Base-by-base conservation (phyloP, 2,888 invertebrate genomes). In the Acronicta leporina region DNA sequence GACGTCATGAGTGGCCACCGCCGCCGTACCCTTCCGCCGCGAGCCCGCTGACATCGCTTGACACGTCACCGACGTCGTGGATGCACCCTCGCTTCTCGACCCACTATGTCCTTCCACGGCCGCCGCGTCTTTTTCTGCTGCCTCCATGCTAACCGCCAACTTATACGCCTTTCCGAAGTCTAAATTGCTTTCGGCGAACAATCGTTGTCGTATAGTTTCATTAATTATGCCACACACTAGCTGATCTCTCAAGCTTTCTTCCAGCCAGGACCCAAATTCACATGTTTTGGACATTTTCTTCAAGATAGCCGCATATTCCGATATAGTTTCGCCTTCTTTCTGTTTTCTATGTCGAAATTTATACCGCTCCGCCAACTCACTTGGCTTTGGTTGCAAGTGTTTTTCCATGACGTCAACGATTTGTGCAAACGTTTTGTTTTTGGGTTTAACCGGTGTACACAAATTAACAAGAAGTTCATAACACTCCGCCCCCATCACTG, bases 311-410 rank as follows among this genome's bases (percentile, higher is more conserved):
- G 10, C 10, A 10, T 42, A 42, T 10, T 42, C 42, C 42, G 42
- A 15, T 16, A 42, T 46, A 33, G 10, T 15, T 33, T 46, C 46
- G 4, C 15, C 33, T 15, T 14, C 15, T 14, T 46, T 33, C 30
- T 46, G 46, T 46, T 46, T 46, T 8, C 33, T 14, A 4, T 46
- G 46, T 8, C 33, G n/a, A 46, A 46, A 46, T 10, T 46, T 46
- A 5, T 15, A 46, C 4, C 46, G 30, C 13, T 46, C 46, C 5
- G 46, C 46, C 15, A 46, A 33, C 10, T 10, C 46, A 33, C 46
- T 46, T 3, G 46, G 46, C 13, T 46, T 46, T 2, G 46, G 46
- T 14, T 46, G 46, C 14, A 46, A 33, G 15, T 46, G 46, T 46
- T 46, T 46, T 33, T 46, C 33, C 46, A 30, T 46, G 11, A 33